phyloP scores from a whole-genome alignment of 2,888 invertebrate species.

The Alcis repandata region DNA sequence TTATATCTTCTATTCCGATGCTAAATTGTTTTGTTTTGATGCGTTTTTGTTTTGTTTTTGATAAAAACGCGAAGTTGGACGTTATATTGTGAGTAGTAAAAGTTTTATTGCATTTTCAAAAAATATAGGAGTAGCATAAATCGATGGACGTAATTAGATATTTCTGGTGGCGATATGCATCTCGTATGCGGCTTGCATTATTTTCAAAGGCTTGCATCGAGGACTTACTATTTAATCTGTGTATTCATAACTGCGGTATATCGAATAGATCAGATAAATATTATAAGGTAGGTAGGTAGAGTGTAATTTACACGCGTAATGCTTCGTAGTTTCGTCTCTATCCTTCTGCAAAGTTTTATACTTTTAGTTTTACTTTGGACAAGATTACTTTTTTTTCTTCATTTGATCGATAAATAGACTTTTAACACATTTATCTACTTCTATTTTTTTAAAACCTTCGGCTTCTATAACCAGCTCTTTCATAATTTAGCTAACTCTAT shows the following conservation, averaged over 20 bases:
- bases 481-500: too few relatives aligned
- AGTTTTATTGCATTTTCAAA: conserved; percentile 13
- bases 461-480: too few relatives aligned
- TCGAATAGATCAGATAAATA: too few relatives aligned
- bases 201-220: too few relatives aligned
- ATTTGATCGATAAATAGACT: too few relatives aligned
- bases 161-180: conserved; percentile 52
- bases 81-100: conserved; percentile 16
- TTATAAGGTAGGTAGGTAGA: neutral
- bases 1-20: conserved; percentile 19
- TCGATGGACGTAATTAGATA: conserved; percentile 61
- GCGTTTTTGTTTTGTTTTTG: conserved; percentile 7
- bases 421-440: too few relatives aligned
- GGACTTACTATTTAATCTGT: neutral
- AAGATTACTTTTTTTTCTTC: too few relatives aligned
- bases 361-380: too few relatives aligned
- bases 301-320: too few relatives aligned
- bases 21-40: conserved; percentile 25
- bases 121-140: conserved; percentile 40
- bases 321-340: too few relatives aligned
- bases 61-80: conserved; percentile 7
- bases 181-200: conserved; percentile 36
- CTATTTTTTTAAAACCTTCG: too few relatives aligned
- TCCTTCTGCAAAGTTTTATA: too few relatives aligned
- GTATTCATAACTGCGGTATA: neutral